Base-by-base conservation (phyloP, 2,113 vertebrate species). In the Arizona elegans region DNA sequence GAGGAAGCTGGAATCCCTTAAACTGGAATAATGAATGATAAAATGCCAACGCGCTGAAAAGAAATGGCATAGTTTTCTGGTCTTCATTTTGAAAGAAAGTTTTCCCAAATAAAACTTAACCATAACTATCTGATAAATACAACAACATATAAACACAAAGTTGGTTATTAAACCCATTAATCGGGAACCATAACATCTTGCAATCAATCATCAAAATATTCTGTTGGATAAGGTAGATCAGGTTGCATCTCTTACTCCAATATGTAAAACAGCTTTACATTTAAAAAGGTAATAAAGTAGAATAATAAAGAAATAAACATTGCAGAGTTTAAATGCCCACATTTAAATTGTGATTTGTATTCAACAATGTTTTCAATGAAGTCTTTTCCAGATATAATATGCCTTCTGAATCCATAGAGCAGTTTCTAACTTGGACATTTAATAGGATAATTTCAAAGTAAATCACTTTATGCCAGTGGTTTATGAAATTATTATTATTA, bases 121-220 rank as follows among this genome's bases (percentile, higher is more conserved):
- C 65, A 81, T 92, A n/a, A 86, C 38, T 90, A 86, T 38, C 0
- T 86, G n/a, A 15, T 52, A 86, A 56, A 29, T 87, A 38, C 7
- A 38, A 54, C 23, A 47, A 10, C 17, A 33, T 70, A 17, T 8
- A 88, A 12, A 53, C 5, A 12, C 9, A 86, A 90, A 33, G 29
- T 21, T 81, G 29, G 0, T 88, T 9, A 26, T 88, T 54, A n/a
- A 56, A n/a, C 0, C 1, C 0, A 0, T 0, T 93, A n/a, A 21
- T 10, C 47, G 52, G 17, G 0, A 2, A 70, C 21, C 2, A 55
- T n/a, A 11, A 3, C 93, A 0, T 0, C 0, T 7, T 92, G 7
- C 90, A 94, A 6, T 65, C 85, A 87, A 38, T 17, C 56, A 87
- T 65, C 6, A 53, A 70, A 23, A 26, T 55, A 24, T 62, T 0